Percentiles rank a stretch among this genome's conserved stretches.
phyloP scores from a whole-genome alignment of 2,888 invertebrate genomes.

The Eudemis profundana region DNA sequence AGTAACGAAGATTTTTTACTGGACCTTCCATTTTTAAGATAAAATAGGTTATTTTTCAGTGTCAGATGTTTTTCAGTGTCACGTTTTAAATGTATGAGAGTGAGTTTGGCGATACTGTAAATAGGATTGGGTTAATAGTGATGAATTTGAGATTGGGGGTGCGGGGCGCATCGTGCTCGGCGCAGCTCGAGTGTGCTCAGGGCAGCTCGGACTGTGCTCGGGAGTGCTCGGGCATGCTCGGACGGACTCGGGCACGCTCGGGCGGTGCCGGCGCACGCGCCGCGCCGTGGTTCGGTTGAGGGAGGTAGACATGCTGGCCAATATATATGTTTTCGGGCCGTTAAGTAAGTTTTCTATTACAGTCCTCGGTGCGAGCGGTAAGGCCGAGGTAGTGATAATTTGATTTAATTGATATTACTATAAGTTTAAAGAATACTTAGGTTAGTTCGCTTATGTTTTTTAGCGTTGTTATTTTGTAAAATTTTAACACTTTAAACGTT shows the following conservation, averaged over 20 bases:
- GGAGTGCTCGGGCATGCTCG: constrained; percentile 17
- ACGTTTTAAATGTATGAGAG: constrained; percentile 39
- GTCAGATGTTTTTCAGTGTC: constrained; percentile 42
- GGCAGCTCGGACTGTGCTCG: too few species aligned
- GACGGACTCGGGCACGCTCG: too few species aligned
- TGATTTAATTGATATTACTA: constrained; percentile 79
- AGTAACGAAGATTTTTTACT: constrained; percentile 69
- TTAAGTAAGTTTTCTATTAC: constrained; percentile 76
- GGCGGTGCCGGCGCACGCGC: constrained; percentile 12
- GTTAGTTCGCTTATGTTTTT: constrained; percentile 79
- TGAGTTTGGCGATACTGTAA: constrained; percentile 64
- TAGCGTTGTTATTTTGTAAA: constrained; percentile 80
- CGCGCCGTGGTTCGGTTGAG: constrained; percentile 19
- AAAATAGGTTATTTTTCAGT: constrained; percentile 29
- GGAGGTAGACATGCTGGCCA: constrained; percentile 68
- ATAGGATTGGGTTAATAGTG: constrained; percentile 59
- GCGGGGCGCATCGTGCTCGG: constrained; percentile 23
- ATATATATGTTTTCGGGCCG: constrained; percentile 85
- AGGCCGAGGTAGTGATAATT: constrained; percentile 74
- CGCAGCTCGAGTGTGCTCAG: constrained; percentile 15
- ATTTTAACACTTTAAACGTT: constrained; percentile 76
- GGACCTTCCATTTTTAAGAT: constrained; percentile 57
- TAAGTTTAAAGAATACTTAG: constrained; percentile 73
- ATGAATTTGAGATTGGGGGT: constrained; percentile 54
- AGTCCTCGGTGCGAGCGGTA: constrained; percentile 54